Conservation (phyloP, 2,797 vertebrate species). For the Pantherophis alleghaniensis region DNA sequence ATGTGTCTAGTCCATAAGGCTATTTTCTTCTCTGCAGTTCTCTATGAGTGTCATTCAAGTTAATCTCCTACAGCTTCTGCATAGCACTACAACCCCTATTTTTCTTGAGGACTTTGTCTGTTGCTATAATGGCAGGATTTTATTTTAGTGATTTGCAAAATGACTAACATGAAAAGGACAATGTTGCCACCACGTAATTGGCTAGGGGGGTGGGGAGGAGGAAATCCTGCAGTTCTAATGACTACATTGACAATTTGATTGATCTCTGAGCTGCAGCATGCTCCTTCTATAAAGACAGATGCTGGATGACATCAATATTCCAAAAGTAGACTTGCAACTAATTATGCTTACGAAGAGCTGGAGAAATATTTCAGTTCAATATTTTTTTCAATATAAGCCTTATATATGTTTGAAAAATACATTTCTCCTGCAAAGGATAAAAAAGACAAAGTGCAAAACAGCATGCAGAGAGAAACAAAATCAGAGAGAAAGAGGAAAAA, state of each 20-base stretch:
- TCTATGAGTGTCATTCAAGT: background rate
- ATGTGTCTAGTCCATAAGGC: background rate
- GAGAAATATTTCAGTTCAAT: background rate
- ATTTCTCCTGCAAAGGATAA: background rate
- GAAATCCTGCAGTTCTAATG: background rate
- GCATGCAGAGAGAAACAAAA: background rate
- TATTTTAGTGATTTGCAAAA: background rate
- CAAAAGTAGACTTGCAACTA: background rate
- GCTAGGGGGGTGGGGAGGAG: background rate
- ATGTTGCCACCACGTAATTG: background rate
- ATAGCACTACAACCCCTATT: background rate
- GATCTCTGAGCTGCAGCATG: background rate
- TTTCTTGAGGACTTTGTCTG: background rate
- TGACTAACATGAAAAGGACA: background rate
- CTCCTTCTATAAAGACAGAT: background rate
- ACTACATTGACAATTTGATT: background rate
- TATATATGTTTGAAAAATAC: background rate
- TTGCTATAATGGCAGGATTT: background rate
- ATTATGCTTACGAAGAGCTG: background rate
- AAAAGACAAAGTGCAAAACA: background rate
- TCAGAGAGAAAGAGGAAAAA: background rate
- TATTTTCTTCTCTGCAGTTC: background rate
- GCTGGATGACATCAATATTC: background rate
- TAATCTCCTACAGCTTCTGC: background rate
- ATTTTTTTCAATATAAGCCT: background rate